Evolutionary conservation across 2,797 vertebrate genomes (phyloP).

Genomic region (Eulemur mongoz): DNA sequence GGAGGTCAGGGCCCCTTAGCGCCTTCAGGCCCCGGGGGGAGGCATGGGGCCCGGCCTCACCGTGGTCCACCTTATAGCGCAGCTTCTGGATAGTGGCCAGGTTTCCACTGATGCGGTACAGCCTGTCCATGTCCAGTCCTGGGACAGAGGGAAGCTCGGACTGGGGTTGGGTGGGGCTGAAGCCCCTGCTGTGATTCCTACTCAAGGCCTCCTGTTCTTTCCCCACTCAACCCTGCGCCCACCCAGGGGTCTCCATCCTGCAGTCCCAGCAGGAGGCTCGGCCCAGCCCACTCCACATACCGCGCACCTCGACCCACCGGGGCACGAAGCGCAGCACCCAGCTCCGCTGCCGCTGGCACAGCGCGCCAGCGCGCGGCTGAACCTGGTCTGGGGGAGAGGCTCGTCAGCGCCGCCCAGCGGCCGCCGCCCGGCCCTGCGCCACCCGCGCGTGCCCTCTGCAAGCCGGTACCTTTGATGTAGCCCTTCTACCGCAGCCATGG

Average conservation of each 20-base stretch:
- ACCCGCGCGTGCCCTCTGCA: fast-evolving
- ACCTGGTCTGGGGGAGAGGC: slow-evolving; percentile 89
- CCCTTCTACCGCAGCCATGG: slow-evolving; percentile 95
- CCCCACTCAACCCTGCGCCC: neutral
- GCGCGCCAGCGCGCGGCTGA: slow-evolving; percentile 91
- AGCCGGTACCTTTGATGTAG: slow-evolving; percentile 90
- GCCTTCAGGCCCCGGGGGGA: too few species aligned
- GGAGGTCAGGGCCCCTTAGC: too few species aligned
- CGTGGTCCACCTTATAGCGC: too few species aligned
- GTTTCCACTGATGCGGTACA: slow-evolving; percentile 96
- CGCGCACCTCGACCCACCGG: slow-evolving; percentile 93
- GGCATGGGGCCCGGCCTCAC: too few species aligned
- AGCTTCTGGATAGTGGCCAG: too few species aligned
- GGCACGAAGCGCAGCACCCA: slow-evolving; percentile 90
- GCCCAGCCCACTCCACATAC: neutral
- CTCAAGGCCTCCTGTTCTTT: neutral
- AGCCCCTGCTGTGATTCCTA: neutral
- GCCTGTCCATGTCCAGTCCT: slow-evolving; percentile 94
- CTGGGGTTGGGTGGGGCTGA: neutral
- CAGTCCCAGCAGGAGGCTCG: neutral
- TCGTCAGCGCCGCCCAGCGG: neutral
- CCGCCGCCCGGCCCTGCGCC: neutral
- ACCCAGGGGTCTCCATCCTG: neutral
- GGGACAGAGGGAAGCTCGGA: slow-evolving; percentile 25
- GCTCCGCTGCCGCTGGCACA: slow-evolving; percentile 91